Percentiles rank a stretch among this genome's conserved stretches.
Evolutionary conservation across 2,888 invertebrate genomes (phyloP).

Genomic region (Acanthopleura granulata): DNA sequence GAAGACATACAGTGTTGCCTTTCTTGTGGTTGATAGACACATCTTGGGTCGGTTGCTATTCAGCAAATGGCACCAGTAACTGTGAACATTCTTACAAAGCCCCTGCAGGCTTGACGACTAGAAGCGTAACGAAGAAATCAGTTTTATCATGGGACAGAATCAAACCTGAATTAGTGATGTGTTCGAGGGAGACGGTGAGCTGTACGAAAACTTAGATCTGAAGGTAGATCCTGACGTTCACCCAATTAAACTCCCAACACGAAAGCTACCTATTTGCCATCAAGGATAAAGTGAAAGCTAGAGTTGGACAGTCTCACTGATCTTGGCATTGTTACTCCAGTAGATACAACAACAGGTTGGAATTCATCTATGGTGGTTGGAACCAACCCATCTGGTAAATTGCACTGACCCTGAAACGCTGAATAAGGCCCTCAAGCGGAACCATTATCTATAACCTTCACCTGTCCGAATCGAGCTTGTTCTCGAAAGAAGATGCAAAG

Average conservation of each 20-base stretch:
- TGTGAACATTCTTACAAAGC: background rate
- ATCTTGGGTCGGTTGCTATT: background rate
- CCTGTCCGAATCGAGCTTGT: slow-evolving; percentile 6
- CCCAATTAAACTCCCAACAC: background rate
- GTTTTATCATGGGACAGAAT: no score
- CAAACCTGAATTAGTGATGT: no score
- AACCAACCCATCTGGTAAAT: slow-evolving; percentile 20
- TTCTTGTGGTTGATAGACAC: no score
- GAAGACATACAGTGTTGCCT: no score
- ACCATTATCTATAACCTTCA: slow-evolving; percentile 24
- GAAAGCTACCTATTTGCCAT: background rate
- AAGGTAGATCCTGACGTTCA: no score
- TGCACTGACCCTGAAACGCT: slow-evolving; percentile 31
- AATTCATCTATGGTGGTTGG: slow-evolving; percentile 29
- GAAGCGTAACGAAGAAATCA: no score
- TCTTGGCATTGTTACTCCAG: slow-evolving; percentile 20
- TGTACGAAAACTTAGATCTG: no score
- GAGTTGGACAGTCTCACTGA: background rate
- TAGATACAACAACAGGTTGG: slow-evolving; percentile 31
- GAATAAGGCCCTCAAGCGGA: slow-evolving; percentile 26
- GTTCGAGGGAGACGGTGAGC: no score
- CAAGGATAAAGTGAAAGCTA: background rate
- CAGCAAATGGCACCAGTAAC: background rate
- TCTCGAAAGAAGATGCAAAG: slow-evolving; percentile 22
- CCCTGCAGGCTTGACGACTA: background rate